Evolutionary conservation across 1,140 invertebrate species (phyloP), one percentile per base, ranked within the genome.

Genomic region (Aplysia californica): DNA sequence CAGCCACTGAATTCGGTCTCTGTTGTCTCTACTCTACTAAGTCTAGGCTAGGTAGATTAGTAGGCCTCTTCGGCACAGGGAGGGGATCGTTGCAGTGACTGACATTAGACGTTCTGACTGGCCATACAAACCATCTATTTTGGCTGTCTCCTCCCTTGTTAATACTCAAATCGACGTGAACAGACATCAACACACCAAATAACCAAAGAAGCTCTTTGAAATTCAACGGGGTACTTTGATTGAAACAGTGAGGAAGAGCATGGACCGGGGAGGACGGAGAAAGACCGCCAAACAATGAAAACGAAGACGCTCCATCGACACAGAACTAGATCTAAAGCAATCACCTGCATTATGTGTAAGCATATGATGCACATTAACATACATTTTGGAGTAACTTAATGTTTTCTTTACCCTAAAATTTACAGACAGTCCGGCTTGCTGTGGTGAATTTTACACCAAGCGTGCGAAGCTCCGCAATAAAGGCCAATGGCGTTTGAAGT

Each of bases 401-500:
- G 29, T 15, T 73, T 55, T 38, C 58, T 36, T n/a, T 21, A 21
- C 41, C 2, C 56, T 18, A 31, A 6, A 23, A 59, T 6, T 23
- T 59, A 59, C 58, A 23, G 58, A 23, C 39, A 65, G 10, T 21
- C 29, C 35, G 33, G 10, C 1, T 35, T 36, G 61, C 35, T 18
- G 1, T 2, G 10, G 31, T 70, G 10, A 21, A 41, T 70, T 70
- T 56, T 70, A 10, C 29, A 29, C 68, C 35, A 50, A 70, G 68
- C 68, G 68, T 70, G 68, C 26, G 50, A 55, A 41, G 68, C 26
- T 70, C 23, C 50, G 33, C 5, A 20, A 23, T 59, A 33, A 55
- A 70, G 44, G 36, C 68, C 44, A 70, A 70, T 70, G 68, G 68
- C 68, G 68, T 70, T 70, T 56, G 58, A 26, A 70, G 36, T 70